These are phyloP conservation scores for Simalia tracyae DNA, from an alignment of 2,797 vertebrate genomes.

Conservation along the genomic window DNA sequence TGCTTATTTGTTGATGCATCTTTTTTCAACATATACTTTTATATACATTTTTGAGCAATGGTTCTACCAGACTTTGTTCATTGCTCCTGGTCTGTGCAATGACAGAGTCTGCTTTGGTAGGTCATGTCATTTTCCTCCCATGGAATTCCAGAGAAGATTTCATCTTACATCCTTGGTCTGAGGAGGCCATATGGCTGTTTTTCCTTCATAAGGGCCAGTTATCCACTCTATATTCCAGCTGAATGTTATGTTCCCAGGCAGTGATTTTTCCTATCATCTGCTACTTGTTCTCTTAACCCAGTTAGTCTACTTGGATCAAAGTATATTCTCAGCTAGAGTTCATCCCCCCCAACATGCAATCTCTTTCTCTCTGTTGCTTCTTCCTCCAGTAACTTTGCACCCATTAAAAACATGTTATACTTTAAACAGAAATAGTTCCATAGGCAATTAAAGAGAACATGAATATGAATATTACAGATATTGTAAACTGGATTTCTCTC, in stretches of 20 bases:
- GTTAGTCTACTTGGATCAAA: neutral
- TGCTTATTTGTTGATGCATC: neutral
- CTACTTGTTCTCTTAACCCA: neutral
- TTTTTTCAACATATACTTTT: neutral
- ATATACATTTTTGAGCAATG: neutral
- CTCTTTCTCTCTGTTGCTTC: neutral
- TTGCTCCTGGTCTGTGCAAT: no score
- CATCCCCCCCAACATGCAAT: neutral
- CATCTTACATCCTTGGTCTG: no score
- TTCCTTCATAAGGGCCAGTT: no score
- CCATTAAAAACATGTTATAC: neutral
- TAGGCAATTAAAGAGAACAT: constrained; percentile 8
- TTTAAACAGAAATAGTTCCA: neutral
- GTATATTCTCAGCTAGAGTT: neutral
- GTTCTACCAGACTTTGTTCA: no score
- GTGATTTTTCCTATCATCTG: neutral
- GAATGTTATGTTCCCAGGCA: neutral
- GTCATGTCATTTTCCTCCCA: no score
- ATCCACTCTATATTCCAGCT: no score
- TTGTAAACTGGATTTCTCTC: neutral
- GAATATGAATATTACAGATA: constrained; percentile 10
- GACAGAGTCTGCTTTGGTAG: no score
- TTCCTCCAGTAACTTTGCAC: neutral
- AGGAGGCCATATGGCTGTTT: no score
- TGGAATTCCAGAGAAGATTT: no score